These are phyloP conservation scores for Egretta garzetta DNA, from an alignment of 2,113 vertebrate genomes.

Conservation along the genomic window DNA sequence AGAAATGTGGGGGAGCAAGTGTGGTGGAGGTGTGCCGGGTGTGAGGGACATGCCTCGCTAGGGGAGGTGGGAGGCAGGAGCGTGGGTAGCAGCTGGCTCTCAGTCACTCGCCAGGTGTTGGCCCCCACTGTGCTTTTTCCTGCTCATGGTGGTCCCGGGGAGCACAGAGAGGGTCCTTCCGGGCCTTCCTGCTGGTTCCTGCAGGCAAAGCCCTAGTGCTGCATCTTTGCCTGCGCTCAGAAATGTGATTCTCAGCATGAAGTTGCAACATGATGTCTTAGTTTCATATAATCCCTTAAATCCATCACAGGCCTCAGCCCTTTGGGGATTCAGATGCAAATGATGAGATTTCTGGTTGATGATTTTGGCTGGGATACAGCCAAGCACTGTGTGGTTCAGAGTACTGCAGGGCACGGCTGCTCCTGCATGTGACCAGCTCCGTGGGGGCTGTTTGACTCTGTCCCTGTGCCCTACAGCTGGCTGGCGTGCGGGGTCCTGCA, in stretches of 20 bases:
- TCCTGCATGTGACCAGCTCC: background rate
- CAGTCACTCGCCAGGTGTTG: background rate
- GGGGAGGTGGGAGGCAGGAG: conserved; percentile 21
- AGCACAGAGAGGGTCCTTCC: background rate
- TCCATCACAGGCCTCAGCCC: conserved; percentile 66
- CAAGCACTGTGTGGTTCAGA: conserved; percentile 16
- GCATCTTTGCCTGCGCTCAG: conserved; percentile 11
- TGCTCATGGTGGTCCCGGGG: accelerated
- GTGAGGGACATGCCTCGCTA: background rate
- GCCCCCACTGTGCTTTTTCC: background rate
- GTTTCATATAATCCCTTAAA: conserved; percentile 72
- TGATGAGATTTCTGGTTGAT: conserved; percentile 65
- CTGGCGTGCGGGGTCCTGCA: background rate
- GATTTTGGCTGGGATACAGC: conserved; percentile 65
- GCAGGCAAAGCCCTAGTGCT: background rate
- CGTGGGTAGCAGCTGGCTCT: background rate
- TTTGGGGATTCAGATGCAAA: conserved; percentile 68
- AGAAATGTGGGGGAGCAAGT: background rate
- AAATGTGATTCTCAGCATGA: conserved; percentile 69
- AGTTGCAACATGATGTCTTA: conserved; percentile 73
- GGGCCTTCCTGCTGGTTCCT: conserved; percentile 4
- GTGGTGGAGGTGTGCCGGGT: background rate
- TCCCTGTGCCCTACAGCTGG: background rate
- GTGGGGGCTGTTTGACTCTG: background rate
- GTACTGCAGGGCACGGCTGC: conserved; percentile 34